Conservation (phyloP, 2,113 vertebrate genomes). For the Tachysurus vachellii region DNA sequence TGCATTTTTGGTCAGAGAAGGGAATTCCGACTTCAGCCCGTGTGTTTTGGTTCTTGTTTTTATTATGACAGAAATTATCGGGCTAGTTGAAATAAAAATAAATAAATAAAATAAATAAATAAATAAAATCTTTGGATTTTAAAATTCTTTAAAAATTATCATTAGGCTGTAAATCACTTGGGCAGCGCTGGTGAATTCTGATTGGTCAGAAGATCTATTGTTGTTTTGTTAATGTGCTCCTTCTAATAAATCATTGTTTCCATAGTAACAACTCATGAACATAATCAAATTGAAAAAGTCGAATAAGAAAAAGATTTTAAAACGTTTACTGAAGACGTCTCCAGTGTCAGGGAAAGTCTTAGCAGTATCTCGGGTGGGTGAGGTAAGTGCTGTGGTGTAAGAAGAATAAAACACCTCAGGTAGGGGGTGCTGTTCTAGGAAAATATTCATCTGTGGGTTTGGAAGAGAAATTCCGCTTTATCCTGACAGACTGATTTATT, state of each 20-base stretch:
- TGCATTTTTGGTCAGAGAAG: conserved; percentile 26
- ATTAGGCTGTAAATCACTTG: not conserved
- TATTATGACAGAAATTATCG: not conserved
- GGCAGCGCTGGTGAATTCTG: not conserved
- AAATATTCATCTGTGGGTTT: not conserved
- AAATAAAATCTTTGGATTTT: not conserved
- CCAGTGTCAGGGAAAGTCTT: not conserved
- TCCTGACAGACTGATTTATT: not conserved
- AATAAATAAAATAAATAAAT: not conserved
- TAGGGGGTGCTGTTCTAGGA: not conserved
- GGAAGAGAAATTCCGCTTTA: not conserved
- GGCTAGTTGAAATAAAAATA: no score
- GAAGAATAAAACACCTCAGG: not conserved
- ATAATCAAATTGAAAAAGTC: not conserved
- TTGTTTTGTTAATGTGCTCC: not conserved
- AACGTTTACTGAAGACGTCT: not conserved
- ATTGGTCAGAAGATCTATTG: not conserved
- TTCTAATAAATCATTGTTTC: not conserved
- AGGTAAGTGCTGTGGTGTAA: not conserved
- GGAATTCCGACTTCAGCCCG: conserved; percentile 24
- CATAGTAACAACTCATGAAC: not conserved
- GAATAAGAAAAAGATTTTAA: not conserved
- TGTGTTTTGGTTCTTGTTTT: not conserved
- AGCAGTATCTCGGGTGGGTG: not conserved
- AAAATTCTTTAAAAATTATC: not conserved